Evolutionary conservation across 2,888 invertebrate species (phyloP).

Genomic region (Phengaris alcon): DNA sequence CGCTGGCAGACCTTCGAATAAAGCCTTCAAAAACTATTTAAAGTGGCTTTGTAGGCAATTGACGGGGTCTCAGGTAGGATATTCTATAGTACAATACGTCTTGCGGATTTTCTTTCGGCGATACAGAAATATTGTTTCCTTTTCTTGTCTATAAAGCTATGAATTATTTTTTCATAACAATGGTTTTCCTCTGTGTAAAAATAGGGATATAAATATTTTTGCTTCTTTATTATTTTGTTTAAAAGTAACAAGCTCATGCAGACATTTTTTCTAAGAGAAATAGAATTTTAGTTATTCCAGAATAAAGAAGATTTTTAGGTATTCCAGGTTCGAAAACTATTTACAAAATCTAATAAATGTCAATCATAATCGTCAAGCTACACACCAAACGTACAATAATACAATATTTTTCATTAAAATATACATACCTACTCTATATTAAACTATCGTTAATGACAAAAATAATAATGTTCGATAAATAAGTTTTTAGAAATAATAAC

Average conservation of each 20-base stretch:
- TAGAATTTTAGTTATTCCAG: too few species aligned
- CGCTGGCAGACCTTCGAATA: slow-evolving; percentile 55
- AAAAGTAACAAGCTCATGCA: not conserved
- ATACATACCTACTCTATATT: too few species aligned
- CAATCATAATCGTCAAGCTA: too few species aligned
- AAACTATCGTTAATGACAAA: too few species aligned
- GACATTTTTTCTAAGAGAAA: too few species aligned
- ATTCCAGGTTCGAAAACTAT: too few species aligned
- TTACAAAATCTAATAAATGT: too few species aligned
- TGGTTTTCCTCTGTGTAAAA: not conserved
- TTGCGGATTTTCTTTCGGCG: slow-evolving; percentile 20
- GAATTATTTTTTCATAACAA: slow-evolving; percentile 11
- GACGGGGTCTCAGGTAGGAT: slow-evolving; percentile 45
- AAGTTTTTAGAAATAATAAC: slow-evolving; percentile 50
- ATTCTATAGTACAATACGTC: slow-evolving; percentile 26
- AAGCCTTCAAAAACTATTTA: slow-evolving; percentile 71
- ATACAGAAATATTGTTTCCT: slow-evolving; percentile 27
- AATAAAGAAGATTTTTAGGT: too few species aligned
- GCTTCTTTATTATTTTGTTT: not conserved
- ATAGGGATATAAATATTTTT: not conserved
- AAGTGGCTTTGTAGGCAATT: slow-evolving; percentile 65
- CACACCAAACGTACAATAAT: too few species aligned
- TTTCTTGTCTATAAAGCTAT: not conserved
- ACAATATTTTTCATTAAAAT: too few species aligned
- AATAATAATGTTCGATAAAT: not conserved